Percentiles rank a stretch among this genome's conserved stretches.
Evolutionary conservation across 2,888 invertebrate species (phyloP).

Genomic region (Meteorus cinctellus): DNA sequence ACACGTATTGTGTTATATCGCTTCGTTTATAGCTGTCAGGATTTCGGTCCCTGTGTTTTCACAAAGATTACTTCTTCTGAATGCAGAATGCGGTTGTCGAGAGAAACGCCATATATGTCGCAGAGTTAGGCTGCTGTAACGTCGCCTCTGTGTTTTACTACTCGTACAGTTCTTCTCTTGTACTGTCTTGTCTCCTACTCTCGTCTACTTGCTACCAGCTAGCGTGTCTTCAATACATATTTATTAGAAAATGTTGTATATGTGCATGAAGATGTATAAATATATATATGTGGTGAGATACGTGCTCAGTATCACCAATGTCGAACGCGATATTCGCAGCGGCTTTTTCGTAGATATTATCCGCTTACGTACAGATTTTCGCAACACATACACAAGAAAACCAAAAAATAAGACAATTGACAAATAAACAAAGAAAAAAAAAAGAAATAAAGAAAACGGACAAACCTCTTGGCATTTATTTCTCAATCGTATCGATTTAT

Average conservation of each 20-base stretch:
- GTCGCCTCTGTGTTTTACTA: background rate
- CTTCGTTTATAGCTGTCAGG: constrained; percentile 58
- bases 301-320: constrained; percentile 33
- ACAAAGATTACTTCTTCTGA: constrained; percentile 57
- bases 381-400: constrained; percentile 6
- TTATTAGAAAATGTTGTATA: constrained; percentile 22
- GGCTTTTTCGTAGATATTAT: constrained; percentile 2
- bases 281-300: constrained; percentile 2
- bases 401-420: constrained; percentile 2
- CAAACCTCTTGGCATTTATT: constrained; percentile 4
- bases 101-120: constrained; percentile 42
- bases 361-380: constrained; percentile 3
- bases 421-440: background rate
- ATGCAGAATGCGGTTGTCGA: constrained; percentile 57
- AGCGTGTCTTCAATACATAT: constrained; percentile 24
- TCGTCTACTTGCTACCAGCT: constrained; percentile 17
- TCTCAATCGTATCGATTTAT: background rate
- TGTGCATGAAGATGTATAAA: constrained; percentile 4
- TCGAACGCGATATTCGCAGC: constrained; percentile 11
- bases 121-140: constrained; percentile 18
- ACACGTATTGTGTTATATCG: constrained; percentile 55
- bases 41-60: constrained; percentile 56
- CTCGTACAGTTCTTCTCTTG: constrained; percentile 22
- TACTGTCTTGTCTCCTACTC: constrained; percentile 22
- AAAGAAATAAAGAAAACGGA: background rate